Evolutionary conservation across 2,113 vertebrate species (phyloP), one percentile per base, ranked within the genome.

Genomic region (Tautogolabrus adspersus): DNA sequence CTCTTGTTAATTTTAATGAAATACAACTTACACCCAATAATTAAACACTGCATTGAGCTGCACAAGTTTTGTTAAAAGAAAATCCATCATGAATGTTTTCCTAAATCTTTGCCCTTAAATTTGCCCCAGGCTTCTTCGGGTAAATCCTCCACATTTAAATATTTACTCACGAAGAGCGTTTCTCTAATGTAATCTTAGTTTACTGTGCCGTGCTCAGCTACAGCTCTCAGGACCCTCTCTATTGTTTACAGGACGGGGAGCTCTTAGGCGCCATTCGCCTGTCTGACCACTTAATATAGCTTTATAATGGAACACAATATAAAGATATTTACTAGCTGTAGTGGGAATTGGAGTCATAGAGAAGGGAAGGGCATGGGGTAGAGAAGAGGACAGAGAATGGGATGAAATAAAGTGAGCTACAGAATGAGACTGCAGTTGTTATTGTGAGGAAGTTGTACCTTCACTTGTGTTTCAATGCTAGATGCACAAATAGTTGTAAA

Each of bases 251-350:
- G 85, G 86, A 92, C 83, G 86, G 77, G 82, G 88, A 92, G 87
- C 87, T 88, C 77, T 69, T 75, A 89, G 93, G 91, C 91, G 91
- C 91, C 93, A 86, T 91, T 92, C 83, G 80, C 88, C 88, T 1
- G 90, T 91, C 93, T 91, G 90, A 91, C 88, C 74, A 62, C 88
- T 92, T 91, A 87, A 91, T 91, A 88, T 89, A 92, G 85, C 91
- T 79, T 88, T 89, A 81, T 94, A 94, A 93, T 93, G 93, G 91
- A 93, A 92, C 86, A 92, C 89, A 93, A 94, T 92, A 89, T 92
- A 93, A 93, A 88, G 94, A 93, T 93, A 94, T 94, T 94, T 94
- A 94, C 88, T 91, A 89, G 82, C 90, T 87, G 88, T 79, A 80
- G 76, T 83, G 79, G 80, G 77, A 77, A 89, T 82, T 82, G 74